A percentile compares a stretch with the other conserved stretches of the same genome.
These are phyloP conservation scores for Sebastolobus altivelis DNA, from an alignment of 2,797 vertebrate species.

Conservation along the genomic window DNA sequence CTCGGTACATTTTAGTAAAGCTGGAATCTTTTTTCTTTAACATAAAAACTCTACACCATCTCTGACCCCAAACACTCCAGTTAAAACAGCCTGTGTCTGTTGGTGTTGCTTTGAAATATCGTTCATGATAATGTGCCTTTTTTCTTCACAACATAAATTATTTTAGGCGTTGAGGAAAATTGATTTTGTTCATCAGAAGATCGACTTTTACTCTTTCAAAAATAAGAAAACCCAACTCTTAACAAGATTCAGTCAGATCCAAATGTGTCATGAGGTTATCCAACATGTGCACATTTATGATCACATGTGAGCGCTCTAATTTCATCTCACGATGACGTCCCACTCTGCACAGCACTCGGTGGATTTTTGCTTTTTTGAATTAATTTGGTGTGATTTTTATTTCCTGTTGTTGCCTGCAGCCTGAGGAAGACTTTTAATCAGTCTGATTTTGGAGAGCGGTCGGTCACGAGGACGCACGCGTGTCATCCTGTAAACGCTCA, in stretches of 20 bases:
- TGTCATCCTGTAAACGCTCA: neutral
- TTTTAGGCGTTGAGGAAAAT: neutral
- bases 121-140: slow-evolving; percentile 79
- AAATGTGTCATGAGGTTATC: neutral
- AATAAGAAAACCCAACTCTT: neutral
- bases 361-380: slow-evolving; percentile 1
- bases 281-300: neutral
- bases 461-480: neutral
- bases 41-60: slow-evolving; percentile 3
- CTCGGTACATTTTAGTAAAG: slow-evolving; percentile 11
- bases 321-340: too few species aligned
- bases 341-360: neutral
- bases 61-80: neutral
- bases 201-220: neutral
- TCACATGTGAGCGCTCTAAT: neutral
- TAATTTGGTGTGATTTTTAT: neutral
- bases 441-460: neutral
- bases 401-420: neutral
- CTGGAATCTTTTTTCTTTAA: slow-evolving; percentile 24
- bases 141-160: slow-evolving; percentile 18
- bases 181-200: neutral
- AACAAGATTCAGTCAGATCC: neutral
- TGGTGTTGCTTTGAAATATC: slow-evolving; percentile 34
- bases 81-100: slow-evolving; percentile 8
- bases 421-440: neutral